Base-by-base conservation (phyloP, 2,888 invertebrate species). In the Athalia circularis region DNA sequence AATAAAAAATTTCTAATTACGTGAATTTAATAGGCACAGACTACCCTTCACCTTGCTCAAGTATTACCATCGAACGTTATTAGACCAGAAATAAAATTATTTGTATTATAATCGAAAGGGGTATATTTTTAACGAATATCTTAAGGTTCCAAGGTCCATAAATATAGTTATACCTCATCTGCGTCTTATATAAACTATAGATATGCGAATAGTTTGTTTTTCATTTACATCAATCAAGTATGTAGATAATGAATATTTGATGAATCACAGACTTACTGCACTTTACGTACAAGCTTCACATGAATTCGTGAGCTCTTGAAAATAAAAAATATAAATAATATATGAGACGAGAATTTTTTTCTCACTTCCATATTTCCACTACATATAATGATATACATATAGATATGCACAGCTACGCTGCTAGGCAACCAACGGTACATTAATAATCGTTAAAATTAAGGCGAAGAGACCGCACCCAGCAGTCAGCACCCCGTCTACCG, bases 391-490 rank as follows among this genome's bases (percentile, higher is more conserved):
- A 29, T 29, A 2, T 29, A 29, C 29, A 2, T 29, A 29, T 29
- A 29, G 29, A 29, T 52, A 29, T 43, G 54, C 3, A 54, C 54
- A 11, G 68, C 9, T 11, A 68, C 11, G 3, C 15, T 68, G 43
- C 68, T 54, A 43, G n/a, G 52, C 15, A n/a, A 29, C 9, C 47
- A 8, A 65, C 47, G 13, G 13, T 72, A n/a, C 57, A 59, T 72
- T 72, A 59, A 59, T 59, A 72, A 72, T 72, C 59, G 59, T 57
- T 72, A 72, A 72, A 72, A 72, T 72, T 72, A 59, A 59, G 72
- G 59, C 59, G 72, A 72, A 72, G 29, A 59, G 13, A 72, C 72
- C 72, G 52, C 72, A 72, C 72, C 72, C 72, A 59, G 3, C 13
- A 59, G n/a, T 59, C 57, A 59, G 72, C 72, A 72, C 47, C 47